Evolutionary conservation across 2,797 vertebrate species (phyloP).

Genomic region (Melanotaenia boesemani): DNA sequence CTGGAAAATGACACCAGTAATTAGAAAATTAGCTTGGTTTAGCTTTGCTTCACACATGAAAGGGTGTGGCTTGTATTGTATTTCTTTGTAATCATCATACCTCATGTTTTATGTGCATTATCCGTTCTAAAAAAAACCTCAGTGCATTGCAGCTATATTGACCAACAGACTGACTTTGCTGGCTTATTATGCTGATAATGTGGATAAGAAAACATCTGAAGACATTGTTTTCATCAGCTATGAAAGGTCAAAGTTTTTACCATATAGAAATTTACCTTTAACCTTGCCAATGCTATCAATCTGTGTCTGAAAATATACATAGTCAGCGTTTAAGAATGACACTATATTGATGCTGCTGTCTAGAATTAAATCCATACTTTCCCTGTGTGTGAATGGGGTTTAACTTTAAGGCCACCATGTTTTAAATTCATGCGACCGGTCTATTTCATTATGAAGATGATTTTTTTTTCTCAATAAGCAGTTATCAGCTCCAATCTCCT

Average conservation of each 20-base stretch:
- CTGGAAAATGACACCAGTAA: constrained; percentile 56
- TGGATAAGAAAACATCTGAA: neutral
- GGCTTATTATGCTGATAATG: neutral
- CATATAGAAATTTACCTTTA: constrained; percentile 28
- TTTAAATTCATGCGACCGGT: constrained; percentile 14
- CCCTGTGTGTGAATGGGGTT: constrained; percentile 15
- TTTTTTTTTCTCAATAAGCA: neutral
- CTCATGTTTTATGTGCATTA: constrained; percentile 27
- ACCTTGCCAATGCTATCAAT: constrained; percentile 37
- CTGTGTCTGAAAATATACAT: constrained; percentile 32
- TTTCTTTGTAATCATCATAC: constrained; percentile 24
- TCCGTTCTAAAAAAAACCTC: constrained; percentile 23
- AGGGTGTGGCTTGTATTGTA: constrained; percentile 43
- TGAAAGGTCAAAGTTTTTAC: constrained; percentile 16
- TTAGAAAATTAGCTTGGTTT: constrained; percentile 48
- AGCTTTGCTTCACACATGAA: constrained; percentile 39
- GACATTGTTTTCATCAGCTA: neutral
- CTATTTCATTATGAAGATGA: neutral
- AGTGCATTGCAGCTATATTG: neutral
- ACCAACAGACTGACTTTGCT: neutral
- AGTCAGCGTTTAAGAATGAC: constrained; percentile 43
- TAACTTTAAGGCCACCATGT: constrained; percentile 24
- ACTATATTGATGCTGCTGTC: constrained; percentile 45
- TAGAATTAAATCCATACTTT: constrained; percentile 46
- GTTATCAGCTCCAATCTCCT: constrained; percentile 10